Percentiles rank a stretch among this genome's conserved stretches.
Evolutionary conservation across 2,113 vertebrate species (phyloP).

Genomic region (Propithecus coquereli): DNA sequence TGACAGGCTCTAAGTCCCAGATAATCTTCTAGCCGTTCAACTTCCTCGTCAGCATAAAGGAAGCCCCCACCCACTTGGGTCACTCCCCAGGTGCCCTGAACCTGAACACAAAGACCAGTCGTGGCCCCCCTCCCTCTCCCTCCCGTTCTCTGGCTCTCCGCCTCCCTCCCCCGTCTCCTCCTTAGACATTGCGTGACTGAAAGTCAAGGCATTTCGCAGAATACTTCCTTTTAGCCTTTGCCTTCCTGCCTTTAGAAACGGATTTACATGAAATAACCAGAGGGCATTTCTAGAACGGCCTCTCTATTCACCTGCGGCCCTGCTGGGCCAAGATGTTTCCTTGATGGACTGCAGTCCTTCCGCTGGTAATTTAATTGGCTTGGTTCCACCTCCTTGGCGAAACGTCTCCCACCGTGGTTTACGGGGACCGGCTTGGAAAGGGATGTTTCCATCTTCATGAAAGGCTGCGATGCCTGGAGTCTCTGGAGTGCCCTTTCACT

Average conservation of each 20-base stretch:
- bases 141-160: accelerated
- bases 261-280: conserved; percentile 57
- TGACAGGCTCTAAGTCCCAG: too few relatives aligned
- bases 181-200: background rate
- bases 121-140: too few relatives aligned
- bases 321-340: conserved; percentile 21
- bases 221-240: background rate
- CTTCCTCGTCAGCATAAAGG: background rate
- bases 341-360: background rate
- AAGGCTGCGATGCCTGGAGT: background rate
- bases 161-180: background rate
- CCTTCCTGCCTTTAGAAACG: background rate
- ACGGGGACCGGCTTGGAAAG: background rate
- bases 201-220: background rate
- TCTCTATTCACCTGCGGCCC: background rate
- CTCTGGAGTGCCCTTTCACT: conserved; percentile 56
- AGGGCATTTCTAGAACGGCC: conserved; percentile 29
- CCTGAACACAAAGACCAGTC: background rate
- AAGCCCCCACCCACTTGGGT: background rate
- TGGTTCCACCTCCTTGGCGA: background rate
- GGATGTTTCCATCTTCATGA: background rate
- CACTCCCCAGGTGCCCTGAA: background rate
- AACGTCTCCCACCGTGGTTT: background rate
- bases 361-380: conserved; percentile 36
- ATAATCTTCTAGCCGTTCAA: too few relatives aligned